phyloP scores from a whole-genome alignment of 2,888 invertebrate species.

The Nomada hirtipes region DNA sequence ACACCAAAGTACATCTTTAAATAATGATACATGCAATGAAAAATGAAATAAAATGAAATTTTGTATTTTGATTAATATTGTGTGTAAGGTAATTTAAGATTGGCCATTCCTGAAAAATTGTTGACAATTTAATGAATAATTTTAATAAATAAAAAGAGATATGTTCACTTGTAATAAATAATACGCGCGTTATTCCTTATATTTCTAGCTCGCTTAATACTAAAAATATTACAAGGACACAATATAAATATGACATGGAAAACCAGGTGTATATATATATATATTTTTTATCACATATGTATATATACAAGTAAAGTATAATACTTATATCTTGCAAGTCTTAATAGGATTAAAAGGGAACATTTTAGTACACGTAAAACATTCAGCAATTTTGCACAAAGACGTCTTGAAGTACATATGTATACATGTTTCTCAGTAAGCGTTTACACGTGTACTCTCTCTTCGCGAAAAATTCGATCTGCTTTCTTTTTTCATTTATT shows the following conservation, averaged over 20 bases:
- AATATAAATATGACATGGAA: slow-evolving; percentile 73
- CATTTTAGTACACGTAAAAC: slow-evolving; percentile 80
- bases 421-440: slow-evolving; percentile 71
- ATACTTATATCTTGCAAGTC: slow-evolving; percentile 79
- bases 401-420: slow-evolving; percentile 74
- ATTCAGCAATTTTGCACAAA: slow-evolving; percentile 77
- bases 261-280: slow-evolving; percentile 77
- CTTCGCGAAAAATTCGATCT: slow-evolving; percentile 58
- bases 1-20: slow-evolving; percentile 35
- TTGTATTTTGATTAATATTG: background rate
- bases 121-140: slow-evolving; percentile 48
- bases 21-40: background rate
- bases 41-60: slow-evolving; percentile 10
- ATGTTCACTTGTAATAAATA: slow-evolving; percentile 42
- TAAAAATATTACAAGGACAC: slow-evolving; percentile 59
- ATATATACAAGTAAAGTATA: slow-evolving; percentile 80
- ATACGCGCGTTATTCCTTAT: slow-evolving; percentile 31
- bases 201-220: slow-evolving; percentile 27
- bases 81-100: slow-evolving; percentile 15
- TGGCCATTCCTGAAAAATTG: slow-evolving; percentile 22
- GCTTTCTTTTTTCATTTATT: slow-evolving; percentile 16
- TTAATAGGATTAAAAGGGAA: slow-evolving; percentile 80
- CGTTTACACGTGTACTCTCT: slow-evolving; percentile 68
- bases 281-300: slow-evolving; percentile 80
- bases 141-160: slow-evolving; percentile 37